Percentiles rank a stretch among this genome's conserved stretches.
phyloP scores from a whole-genome alignment of 2,113 vertebrate genomes.

The Halcyon malimbica region DNA sequence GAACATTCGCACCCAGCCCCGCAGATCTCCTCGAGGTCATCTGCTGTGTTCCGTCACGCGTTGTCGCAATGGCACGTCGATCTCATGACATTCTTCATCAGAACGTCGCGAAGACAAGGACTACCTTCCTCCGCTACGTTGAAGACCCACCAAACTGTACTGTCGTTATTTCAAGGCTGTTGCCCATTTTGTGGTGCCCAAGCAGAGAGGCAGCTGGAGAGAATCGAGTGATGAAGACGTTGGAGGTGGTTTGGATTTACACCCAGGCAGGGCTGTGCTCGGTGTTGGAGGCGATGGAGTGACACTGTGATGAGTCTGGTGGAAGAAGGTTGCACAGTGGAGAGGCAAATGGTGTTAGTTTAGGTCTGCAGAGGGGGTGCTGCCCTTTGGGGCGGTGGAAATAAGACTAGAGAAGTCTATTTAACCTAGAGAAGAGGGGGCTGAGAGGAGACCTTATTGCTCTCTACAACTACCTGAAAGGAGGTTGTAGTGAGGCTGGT shows the following conservation, averaged over 20 bases:
- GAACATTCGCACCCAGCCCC: background rate
- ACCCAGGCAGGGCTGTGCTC: background rate
- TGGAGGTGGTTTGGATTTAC: background rate
- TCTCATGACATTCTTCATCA: too few species aligned
- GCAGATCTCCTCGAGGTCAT: background rate
- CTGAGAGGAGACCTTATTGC: too few species aligned
- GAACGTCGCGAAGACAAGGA: background rate
- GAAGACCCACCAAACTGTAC: background rate
- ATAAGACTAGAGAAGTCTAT: too few species aligned
- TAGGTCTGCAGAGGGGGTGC: background rate
- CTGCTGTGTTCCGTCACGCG: background rate
- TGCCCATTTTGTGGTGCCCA: background rate
- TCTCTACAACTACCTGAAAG: too few species aligned
- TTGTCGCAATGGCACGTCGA: too few species aligned
- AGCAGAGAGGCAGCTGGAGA: background rate
- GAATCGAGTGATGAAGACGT: rapidly evolving
- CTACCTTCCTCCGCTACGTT: background rate
- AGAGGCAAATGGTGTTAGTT: background rate
- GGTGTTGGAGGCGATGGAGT: background rate
- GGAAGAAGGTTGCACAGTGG: background rate
- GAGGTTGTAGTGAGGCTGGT: too few species aligned
- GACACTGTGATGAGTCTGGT: background rate
- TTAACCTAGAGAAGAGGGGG: too few species aligned
- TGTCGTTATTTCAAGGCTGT: background rate
- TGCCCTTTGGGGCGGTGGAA: too few species aligned